phyloP scores from a whole-genome alignment of 2,888 invertebrate species.

The Lucinisca nassula region DNA sequence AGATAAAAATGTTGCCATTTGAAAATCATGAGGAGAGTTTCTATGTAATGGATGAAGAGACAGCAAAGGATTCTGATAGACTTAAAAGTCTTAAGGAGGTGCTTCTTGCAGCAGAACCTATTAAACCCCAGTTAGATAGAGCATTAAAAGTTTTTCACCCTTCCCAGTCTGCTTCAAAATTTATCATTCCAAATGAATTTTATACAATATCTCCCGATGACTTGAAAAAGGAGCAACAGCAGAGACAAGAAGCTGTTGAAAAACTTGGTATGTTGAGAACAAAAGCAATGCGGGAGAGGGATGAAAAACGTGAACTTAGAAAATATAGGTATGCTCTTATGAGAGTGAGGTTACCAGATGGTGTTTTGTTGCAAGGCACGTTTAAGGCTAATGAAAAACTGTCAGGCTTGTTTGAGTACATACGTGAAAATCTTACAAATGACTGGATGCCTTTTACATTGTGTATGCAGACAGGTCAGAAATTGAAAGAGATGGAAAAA shows the following conservation, averaged over 20 bases:
- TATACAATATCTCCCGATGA: slow-evolving; percentile 95
- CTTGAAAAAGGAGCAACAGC: slow-evolving; percentile 92
- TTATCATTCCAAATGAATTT: slow-evolving; percentile 94
- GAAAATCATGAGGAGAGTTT: slow-evolving; percentile 89
- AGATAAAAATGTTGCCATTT: slow-evolving; percentile 83
- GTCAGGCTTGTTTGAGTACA: slow-evolving; percentile 92
- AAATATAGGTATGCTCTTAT: slow-evolving; percentile 93
- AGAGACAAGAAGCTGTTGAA: slow-evolving; percentile 92
- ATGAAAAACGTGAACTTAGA: slow-evolving; percentile 93
- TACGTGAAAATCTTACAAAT: slow-evolving; percentile 93
- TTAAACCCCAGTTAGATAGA: slow-evolving; percentile 95
- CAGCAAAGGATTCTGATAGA: slow-evolving; percentile 79
- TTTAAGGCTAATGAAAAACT: slow-evolving; percentile 95
- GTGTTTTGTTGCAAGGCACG: slow-evolving; percentile 92
- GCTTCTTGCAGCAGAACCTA: slow-evolving; percentile 93
- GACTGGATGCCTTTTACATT: slow-evolving; percentile 92
- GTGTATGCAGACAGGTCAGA: slow-evolving; percentile 91
- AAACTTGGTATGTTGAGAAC: slow-evolving; percentile 95
- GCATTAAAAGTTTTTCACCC: slow-evolving; percentile 79
- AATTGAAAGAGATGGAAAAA: slow-evolving; percentile 91
- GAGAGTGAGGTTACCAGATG: slow-evolving; percentile 94
- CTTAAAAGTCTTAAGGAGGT: slow-evolving; percentile 93
- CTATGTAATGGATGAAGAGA: slow-evolving; percentile 83
- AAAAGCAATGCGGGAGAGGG: slow-evolving; percentile 98
- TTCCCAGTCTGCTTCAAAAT: slow-evolving; percentile 73